These are phyloP conservation scores for Maccullochella peelii DNA, from an alignment of 2,113 vertebrate genomes.

Conservation along the genomic window DNA sequence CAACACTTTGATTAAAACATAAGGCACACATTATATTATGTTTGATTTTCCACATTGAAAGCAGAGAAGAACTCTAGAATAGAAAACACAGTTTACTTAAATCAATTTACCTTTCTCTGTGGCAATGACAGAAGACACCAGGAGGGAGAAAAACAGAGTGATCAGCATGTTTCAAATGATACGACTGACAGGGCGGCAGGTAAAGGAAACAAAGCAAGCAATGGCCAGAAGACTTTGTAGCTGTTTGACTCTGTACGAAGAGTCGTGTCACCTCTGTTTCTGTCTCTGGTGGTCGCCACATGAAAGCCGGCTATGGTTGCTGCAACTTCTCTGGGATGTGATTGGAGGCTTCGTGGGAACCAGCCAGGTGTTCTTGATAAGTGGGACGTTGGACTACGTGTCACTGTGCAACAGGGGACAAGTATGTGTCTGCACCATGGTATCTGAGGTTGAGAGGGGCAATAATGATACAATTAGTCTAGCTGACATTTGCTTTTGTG, in stretches of 20 bases:
- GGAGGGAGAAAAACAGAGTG: conserved; percentile 57
- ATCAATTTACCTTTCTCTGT: conserved; percentile 73
- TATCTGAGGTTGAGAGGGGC: not conserved
- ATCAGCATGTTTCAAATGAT: conserved; percentile 60
- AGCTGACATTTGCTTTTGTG: not conserved
- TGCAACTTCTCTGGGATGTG: conserved; percentile 24
- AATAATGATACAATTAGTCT: not conserved
- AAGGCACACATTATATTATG: not conserved
- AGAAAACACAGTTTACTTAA: not conserved
- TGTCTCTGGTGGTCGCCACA: conserved; percentile 42
- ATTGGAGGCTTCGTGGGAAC: conserved; percentile 81
- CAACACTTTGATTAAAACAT: not conserved
- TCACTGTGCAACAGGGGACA: conserved; percentile 62
- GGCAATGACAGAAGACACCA: conserved; percentile 59
- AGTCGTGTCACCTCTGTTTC: conserved; percentile 14
- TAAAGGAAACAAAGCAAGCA: conserved; percentile 1
- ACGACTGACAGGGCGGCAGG: not conserved
- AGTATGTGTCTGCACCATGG: not conserved
- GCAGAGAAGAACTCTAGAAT: not conserved
- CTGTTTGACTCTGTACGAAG: conserved; percentile 22
- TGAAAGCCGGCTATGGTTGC: conserved; percentile 20
- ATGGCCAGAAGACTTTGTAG: conserved; percentile 25
- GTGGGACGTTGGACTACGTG: conserved; percentile 77
- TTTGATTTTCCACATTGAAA: not conserved
- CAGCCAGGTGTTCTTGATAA: conserved; percentile 81